phyloP scores from a whole-genome alignment of 92 coral and sea anemone species.

The Heteractis magnifica region DNA sequence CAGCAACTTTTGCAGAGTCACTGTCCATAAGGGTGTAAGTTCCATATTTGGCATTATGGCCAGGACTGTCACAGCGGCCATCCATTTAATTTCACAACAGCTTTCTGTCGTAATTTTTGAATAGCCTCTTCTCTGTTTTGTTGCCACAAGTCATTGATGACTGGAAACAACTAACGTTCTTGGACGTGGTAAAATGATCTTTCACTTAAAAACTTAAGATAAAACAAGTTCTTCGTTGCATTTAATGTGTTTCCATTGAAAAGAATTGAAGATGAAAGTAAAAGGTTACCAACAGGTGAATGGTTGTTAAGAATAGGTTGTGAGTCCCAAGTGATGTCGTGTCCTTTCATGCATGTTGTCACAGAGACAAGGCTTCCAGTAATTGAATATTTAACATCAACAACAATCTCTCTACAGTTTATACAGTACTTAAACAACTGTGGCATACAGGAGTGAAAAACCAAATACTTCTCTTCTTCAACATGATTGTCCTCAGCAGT shows the following conservation, averaged over 20 bases:
- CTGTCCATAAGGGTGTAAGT: too few species aligned
- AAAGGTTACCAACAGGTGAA: constrained; percentile 21
- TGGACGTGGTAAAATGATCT: neutral
- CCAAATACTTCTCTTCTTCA: too few species aligned
- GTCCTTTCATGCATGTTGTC: constrained; percentile 8
- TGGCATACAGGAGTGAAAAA: too few species aligned
- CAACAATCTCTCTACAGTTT: too few species aligned
- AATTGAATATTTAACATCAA: neutral
- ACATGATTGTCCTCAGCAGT: too few species aligned
- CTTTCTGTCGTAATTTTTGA: too few species aligned
- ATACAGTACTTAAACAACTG: too few species aligned
- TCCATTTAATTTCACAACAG: too few species aligned
- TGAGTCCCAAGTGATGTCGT: constrained; percentile 25
- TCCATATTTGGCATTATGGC: too few species aligned
- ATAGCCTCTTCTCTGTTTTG: neutral
- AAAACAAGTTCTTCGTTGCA: constrained; percentile 22
- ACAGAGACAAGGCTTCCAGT: constrained; percentile 23
- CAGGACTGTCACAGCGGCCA: too few species aligned
- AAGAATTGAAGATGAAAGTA: constrained; percentile 1
- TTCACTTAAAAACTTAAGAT: constrained; percentile 25
- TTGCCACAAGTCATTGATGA: neutral
- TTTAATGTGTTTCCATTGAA: constrained; percentile 3
- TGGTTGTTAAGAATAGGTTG: constrained; percentile 11
- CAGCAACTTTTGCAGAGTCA: too few species aligned
- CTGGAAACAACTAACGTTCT: neutral